These are phyloP conservation scores for Siphamia tubifer DNA, from an alignment of 2,113 vertebrate genomes.

Conservation along the genomic window DNA sequence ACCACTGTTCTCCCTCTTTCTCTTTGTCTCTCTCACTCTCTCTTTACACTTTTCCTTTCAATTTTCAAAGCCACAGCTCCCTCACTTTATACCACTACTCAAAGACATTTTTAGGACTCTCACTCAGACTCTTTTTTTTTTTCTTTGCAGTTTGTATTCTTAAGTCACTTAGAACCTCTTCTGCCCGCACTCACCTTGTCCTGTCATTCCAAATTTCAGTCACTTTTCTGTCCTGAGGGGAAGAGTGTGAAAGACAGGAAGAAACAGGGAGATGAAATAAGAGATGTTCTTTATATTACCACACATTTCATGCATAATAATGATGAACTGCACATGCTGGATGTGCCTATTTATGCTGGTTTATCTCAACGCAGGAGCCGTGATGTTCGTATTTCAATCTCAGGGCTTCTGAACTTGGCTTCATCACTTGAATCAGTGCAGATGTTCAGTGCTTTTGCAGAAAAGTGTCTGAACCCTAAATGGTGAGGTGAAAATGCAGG, in stretches of 20 bases:
- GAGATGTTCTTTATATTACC: constrained; percentile 19
- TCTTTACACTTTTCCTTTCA: constrained; percentile 46
- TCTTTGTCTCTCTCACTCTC: constrained; percentile 33
- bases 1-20: constrained; percentile 29
- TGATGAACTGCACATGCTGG: background rate
- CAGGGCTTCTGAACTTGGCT: too few species aligned
- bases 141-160: constrained; percentile 34
- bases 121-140: constrained; percentile 9
- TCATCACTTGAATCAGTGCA: too few species aligned
- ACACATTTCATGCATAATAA: constrained; percentile 27
- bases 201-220: constrained; percentile 51
- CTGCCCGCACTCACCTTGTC: constrained; percentile 37
- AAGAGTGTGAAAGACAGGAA: constrained; percentile 3
- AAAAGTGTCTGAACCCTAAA: too few species aligned
- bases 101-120: constrained; percentile 19
- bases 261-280: constrained; percentile 15
- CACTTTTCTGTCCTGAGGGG: constrained; percentile 33
- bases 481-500: too few species aligned
- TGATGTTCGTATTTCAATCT: too few species aligned
- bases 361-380: background rate
- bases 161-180: constrained; percentile 29
- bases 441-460: too few species aligned
- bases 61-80: constrained; percentile 41
- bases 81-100: constrained; percentile 5
- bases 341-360: background rate